Base-by-base conservation (phyloP, 2,888 invertebrate genomes). In the Sinodicranocentrus sp. region DNA sequence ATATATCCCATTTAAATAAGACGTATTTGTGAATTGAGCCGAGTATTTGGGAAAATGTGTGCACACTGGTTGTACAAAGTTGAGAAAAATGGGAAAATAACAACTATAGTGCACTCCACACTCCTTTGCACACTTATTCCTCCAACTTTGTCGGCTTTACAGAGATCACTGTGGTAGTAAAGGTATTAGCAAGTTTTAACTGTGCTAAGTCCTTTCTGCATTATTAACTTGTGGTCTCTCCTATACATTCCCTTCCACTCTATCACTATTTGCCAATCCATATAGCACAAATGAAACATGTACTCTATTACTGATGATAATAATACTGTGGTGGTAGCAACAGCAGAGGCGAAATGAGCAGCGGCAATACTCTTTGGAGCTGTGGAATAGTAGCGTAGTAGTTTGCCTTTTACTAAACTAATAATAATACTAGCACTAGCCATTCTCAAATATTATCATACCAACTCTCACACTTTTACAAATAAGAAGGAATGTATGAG, bases 361-460 rank as follows among this genome's bases (percentile, higher is more conserved):
- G 17, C 8, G 33, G 28, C 19, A 28, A 39, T 63, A 63, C 17
- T 28, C 28, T 28, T n/a, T 63, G 17, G 39, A 63, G 63, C 28
- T 33, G 17, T 33, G 63, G 17, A 33, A 63, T 63, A 63, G 6
- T 52, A 52, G 52, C n/a, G n/a, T n/a, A 6, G 17, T 39, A 44
- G 67, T 67, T 67, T 67, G 67, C 43, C 25, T 43, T 63, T 67
- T 43, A 67, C 67, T 67, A 67, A 67, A 67, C 44, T 67, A 67
- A 67, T 67, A 67, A 67, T 5, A 44, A 43, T 67, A 43, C 67
- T 67, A 59, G 67, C 44, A 26, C 78, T 33, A 71, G 59, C 71
- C n/a, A 61, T 44, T 77, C 68, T 77, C 67, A 77, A 77, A 70
- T 78, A 33, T 77, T 77, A 61, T 70, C 33, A 71, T 71, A 78